These are phyloP conservation scores for Acanthopagrus latus DNA, from an alignment of 2,797 vertebrate genomes.

Conservation along the genomic window DNA sequence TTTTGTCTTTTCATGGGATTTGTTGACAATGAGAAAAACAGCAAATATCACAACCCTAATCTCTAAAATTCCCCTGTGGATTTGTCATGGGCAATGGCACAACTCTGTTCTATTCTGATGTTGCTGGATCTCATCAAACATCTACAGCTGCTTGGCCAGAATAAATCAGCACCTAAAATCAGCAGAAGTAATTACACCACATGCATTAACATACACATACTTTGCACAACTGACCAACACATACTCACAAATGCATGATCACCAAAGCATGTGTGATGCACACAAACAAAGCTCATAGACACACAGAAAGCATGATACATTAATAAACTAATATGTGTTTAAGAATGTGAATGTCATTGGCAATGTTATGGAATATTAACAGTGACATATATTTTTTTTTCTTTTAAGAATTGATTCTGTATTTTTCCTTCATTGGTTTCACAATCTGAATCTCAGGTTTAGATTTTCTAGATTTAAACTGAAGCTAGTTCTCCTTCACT, in stretches of 20 bases:
- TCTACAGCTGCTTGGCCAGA: conserved; percentile 45
- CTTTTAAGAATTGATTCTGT: conserved; percentile 12
- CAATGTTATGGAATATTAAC: conserved; percentile 48
- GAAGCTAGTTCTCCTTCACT: conserved; percentile 10
- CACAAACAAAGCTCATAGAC: conserved; percentile 33
- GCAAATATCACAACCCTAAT: not conserved
- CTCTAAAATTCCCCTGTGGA: conserved; percentile 12
- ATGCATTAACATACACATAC: not conserved
- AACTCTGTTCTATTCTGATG: conserved; percentile 21
- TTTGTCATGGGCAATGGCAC: conserved; percentile 7
- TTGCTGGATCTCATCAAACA: conserved; percentile 30
- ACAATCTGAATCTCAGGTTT: conserved; percentile 41
- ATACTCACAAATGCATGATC: conserved; percentile 24
- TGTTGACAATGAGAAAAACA: conserved; percentile 11
- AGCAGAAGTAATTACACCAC: conserved; percentile 72
- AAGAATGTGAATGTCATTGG: conserved; percentile 58
- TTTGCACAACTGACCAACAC: conserved; percentile 15
- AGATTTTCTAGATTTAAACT: conserved; percentile 24
- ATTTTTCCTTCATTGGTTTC: conserved; percentile 53
- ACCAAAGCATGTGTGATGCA: conserved; percentile 24
- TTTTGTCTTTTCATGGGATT: conserved; percentile 27
- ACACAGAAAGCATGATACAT: conserved; percentile 30
- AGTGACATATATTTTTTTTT: conserved; percentile 14
- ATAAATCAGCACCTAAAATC: conserved; percentile 81
- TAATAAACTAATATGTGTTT: conserved; percentile 35